phyloP scores from a whole-genome alignment of 2,888 invertebrate species.

The Pheosia tremula region DNA sequence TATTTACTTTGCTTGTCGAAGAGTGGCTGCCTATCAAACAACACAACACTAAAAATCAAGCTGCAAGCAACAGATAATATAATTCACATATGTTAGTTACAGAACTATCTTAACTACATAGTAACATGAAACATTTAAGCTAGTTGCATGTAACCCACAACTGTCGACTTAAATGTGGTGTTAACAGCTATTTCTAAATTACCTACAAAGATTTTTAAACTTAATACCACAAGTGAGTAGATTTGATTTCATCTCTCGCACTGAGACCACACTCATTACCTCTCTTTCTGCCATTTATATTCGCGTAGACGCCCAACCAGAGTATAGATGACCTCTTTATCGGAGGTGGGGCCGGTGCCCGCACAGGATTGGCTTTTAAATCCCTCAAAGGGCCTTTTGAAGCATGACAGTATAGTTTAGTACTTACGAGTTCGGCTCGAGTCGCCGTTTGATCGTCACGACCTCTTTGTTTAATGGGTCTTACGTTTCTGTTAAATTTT shows the following conservation, averaged over 20 bases:
- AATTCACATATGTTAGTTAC: too few relatives aligned
- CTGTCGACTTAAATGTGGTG: too few relatives aligned
- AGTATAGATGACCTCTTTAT: conserved; percentile 64
- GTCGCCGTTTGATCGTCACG: conserved; percentile 21
- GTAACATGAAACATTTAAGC: too few relatives aligned
- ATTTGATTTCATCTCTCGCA: conserved; percentile 8
- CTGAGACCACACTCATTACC: conserved; percentile 27
- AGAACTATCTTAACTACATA: too few relatives aligned
- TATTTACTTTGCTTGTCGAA: not conserved
- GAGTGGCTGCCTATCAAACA: not conserved
- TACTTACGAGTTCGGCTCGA: conserved; percentile 33
- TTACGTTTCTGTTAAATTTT: not conserved
- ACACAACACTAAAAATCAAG: not conserved
- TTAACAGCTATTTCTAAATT: too few relatives aligned
- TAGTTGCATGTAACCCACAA: too few relatives aligned
- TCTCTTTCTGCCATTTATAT: conserved; percentile 58
- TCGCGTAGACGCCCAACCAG: conserved; percentile 42
- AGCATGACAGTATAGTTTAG: conserved; percentile 43
- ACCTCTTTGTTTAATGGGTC: conserved; percentile 21
- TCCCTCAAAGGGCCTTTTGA: conserved; percentile 49
- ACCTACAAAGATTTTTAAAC: too few relatives aligned
- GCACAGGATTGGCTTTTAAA: conserved; percentile 55
- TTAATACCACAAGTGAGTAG: too few relatives aligned
- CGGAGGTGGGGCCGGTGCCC: conserved; percentile 40
- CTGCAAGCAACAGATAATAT: too few relatives aligned